phyloP scores from a whole-genome alignment of 2,797 vertebrate genomes.

The Salmo trutta region DNA sequence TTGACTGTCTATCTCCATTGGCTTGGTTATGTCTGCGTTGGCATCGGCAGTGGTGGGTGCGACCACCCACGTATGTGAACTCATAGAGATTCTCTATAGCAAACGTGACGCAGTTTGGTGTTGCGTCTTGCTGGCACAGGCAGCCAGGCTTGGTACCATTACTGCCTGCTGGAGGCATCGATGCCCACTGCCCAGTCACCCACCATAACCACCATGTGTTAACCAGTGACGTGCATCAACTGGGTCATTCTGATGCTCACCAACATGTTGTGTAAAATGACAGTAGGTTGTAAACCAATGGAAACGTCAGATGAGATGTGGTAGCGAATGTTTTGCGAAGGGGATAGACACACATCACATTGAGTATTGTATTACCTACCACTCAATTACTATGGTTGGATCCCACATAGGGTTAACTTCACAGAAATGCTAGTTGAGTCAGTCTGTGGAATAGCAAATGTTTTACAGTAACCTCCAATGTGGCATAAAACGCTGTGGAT shows the following conservation, averaged over 20 bases:
- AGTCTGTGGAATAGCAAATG: too few species aligned
- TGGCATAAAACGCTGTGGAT: too few species aligned
- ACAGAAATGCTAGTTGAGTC: neutral
- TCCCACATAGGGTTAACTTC: neutral
- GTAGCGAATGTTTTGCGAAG: neutral
- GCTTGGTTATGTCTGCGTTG: neutral
- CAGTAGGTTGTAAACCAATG: neutral
- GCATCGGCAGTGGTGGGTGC: constrained; percentile 32
- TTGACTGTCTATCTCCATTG: neutral
- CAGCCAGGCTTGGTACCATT: neutral
- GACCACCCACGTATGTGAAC: constrained; percentile 18
- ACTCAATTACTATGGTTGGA: neutral
- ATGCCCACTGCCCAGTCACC: neutral
- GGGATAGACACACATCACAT: neutral
- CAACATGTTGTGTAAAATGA: neutral
- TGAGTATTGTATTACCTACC: neutral
- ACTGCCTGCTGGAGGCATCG: constrained; percentile 17
- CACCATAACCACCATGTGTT: neutral
- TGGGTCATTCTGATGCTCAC: neutral
- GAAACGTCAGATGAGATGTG: neutral
- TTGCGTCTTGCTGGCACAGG: constrained; percentile 19
- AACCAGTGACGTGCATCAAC: constrained; percentile 8
- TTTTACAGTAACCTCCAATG: too few species aligned
- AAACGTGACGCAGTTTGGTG: constrained; percentile 45
- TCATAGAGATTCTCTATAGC: constrained; percentile 26